Conservation (phyloP, 2,113 vertebrate genomes). For the Cochlearius cochlearius region DNA sequence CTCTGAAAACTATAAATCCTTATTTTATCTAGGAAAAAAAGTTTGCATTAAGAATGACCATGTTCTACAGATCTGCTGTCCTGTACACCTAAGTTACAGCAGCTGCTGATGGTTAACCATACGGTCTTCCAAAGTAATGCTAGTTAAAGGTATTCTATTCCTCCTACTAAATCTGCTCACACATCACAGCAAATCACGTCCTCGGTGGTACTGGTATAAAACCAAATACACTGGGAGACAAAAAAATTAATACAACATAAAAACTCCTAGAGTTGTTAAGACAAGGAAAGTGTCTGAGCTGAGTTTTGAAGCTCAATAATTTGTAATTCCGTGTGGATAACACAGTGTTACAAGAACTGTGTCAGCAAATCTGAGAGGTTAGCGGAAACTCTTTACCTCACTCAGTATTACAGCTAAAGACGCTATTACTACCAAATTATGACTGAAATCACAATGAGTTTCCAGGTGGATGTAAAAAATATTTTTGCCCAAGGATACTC, state of each 20-base stretch:
- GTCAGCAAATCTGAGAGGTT: background rate
- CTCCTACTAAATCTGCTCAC: background rate
- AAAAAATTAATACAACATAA: background rate
- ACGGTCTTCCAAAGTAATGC: background rate
- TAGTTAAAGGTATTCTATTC: background rate
- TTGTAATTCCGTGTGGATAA: background rate
- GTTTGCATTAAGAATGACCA: background rate
- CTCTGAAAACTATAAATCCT: background rate
- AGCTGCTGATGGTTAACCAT: background rate
- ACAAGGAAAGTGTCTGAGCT: background rate
- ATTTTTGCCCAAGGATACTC: background rate
- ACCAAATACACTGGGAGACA: background rate
- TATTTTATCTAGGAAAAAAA: background rate
- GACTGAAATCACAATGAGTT: background rate
- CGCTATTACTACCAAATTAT: background rate
- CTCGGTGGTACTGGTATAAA: background rate
- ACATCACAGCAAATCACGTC: background rate
- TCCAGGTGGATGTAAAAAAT: background rate
- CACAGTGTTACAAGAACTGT: background rate
- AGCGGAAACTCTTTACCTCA: background rate
- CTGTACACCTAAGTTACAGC: background rate
- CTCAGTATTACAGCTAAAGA: background rate
- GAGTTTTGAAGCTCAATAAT: background rate
- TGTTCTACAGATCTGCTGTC: background rate
- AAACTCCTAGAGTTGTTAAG: background rate